A percentile compares a stretch with the other conserved stretches of the same genome.
Evolutionary conservation across 2,113 vertebrate genomes (phyloP).

Genomic region (Larimichthys crocea): DNA sequence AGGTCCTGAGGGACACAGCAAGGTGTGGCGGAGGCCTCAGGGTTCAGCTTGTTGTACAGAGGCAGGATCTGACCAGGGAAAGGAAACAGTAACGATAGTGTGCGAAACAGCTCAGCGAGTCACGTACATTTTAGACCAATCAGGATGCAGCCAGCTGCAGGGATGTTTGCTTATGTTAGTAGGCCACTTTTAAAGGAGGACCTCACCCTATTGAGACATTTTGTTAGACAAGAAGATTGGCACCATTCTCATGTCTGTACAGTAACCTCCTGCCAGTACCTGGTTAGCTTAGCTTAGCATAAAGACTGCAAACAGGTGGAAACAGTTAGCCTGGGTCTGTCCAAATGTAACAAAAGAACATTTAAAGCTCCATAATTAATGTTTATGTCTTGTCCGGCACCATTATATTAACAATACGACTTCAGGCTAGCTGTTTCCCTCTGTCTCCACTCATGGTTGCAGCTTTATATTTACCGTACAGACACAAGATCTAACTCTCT

Average conservation of each 20-base stretch:
- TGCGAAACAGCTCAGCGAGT: no score
- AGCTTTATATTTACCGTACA: background rate
- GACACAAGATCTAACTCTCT: background rate
- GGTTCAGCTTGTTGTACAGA: slow-evolving; percentile 88
- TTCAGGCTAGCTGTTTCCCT: background rate
- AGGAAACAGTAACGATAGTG: slow-evolving; percentile 1
- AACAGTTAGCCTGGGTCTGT: background rate
- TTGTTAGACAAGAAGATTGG: background rate
- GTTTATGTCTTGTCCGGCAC: background rate
- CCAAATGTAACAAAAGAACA: background rate
- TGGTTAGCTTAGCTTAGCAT: background rate
- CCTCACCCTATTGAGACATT: background rate
- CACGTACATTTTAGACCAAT: background rate
- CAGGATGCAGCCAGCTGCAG: background rate
- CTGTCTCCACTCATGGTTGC: background rate
- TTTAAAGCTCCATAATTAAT: background rate
- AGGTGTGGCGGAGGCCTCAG: slow-evolving; percentile 84
- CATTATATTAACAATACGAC: no score
- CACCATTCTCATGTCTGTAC: background rate
- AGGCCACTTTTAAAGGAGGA: background rate
- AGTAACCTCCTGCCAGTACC: background rate
- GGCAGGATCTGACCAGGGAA: slow-evolving; percentile 82
- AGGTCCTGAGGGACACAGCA: slow-evolving; percentile 88
- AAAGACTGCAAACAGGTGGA: background rate
- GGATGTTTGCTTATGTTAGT: background rate